Base-by-base conservation (phyloP, 2,888 invertebrate genomes). In the Tanypteryx hageni region DNA sequence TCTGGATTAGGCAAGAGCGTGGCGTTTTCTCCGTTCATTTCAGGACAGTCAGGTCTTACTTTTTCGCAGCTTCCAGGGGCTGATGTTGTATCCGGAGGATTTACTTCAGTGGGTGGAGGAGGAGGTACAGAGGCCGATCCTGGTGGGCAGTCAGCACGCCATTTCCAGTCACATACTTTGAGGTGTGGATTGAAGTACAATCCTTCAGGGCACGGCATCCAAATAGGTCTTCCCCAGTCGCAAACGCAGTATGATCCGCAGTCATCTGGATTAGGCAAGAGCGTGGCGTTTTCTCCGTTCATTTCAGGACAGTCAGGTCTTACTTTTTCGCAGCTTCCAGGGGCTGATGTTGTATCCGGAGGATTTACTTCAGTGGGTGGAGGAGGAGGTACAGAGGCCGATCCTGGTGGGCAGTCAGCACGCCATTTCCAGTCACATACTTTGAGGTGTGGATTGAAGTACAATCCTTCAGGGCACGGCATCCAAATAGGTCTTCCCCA, bases 221-320 rank as follows among this genome's bases (percentile, higher is more conserved):
- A 27, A 9, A 86, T 27, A 14, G 85, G 58, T 5, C 27, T 86
- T 8, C 85, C 85, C 59, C 59, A 86, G 14, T 58, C 85, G 22
- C 85, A 86, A 14, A n/a, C 85, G 58, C 85, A 86, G 59, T 86
- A 86, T 0, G 85, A 86, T 11, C 85, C 85, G 61, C 85, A 86
- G 85, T 86, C 85, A 9, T 86, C 85, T 0, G 85, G 85, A 16
- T 86, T 86, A 0, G 85, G 85, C 0, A 86, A 59, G 0, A 86
- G 59, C 22, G 59, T 86, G n/a, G 59, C 85, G 16, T 86, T 59
- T 27, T 13, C 59, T 58, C 58, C 18, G 14, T 86, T 58, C 11
- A 27, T 27, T 4, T 27, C 59, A 0, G 85, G 85, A 16, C 85
- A 86, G 9, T 61, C 27, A 22, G 59, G 13, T 16, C 59, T 22